Conservation (phyloP, 2,888 invertebrate species). For the Caenorhabditis angaria region DNA sequence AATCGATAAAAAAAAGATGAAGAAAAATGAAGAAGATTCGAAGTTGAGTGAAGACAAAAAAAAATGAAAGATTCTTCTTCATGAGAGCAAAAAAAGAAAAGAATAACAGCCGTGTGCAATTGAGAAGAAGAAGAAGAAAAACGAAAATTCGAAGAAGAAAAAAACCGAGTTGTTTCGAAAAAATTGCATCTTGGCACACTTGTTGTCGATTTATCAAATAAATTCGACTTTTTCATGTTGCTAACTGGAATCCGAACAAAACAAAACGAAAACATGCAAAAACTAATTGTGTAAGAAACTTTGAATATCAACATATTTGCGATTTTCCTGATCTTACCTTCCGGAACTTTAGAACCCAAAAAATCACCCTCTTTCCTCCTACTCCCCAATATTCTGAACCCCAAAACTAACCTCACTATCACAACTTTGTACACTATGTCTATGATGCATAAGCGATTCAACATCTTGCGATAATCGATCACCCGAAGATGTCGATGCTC, state of each 20-base stretch:
- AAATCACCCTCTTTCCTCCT: background rate
- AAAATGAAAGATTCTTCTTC: background rate
- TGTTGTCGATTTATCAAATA: background rate
- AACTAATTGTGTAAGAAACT: background rate
- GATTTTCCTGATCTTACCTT: no score
- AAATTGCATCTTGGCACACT: background rate
- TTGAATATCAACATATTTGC: background rate
- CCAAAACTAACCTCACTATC: conserved; percentile 50
- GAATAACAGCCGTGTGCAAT: conserved; percentile 1
- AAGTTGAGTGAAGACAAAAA: background rate
- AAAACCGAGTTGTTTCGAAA: background rate
- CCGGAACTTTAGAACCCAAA: no score
- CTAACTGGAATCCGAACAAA: background rate
- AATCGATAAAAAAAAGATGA: background rate
- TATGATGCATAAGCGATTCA: conserved; percentile 39
- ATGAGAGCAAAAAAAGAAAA: background rate
- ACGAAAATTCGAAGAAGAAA: conserved; percentile 1
- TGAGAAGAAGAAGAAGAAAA: background rate
- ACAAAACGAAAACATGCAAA: background rate
- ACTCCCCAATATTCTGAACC: background rate
- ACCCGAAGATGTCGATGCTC: conserved; percentile 44
- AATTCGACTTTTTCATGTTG: background rate
- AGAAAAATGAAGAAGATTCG: no score
- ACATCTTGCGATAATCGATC: conserved; percentile 49
- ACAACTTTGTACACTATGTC: conserved; percentile 49